Evolutionary conservation across 35 echinoderm and acorn worm genomes (phyloP).

Genomic region (Nesometra sesokonis): DNA sequence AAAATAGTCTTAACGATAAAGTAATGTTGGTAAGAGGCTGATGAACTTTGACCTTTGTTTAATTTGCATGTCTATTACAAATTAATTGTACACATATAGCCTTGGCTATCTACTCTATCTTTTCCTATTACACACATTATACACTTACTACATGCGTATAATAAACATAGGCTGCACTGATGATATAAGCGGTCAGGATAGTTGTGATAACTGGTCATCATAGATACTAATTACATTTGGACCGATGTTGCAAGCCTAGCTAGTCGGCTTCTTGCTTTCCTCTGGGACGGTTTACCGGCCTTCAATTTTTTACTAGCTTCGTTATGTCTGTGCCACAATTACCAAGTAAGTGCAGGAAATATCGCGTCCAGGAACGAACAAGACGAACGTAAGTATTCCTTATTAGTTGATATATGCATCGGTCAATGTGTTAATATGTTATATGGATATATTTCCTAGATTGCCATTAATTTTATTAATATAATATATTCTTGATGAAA

Average conservation of each 20-base stretch:
- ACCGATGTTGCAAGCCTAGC: neutral
- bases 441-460: too few species aligned
- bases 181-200: neutral
- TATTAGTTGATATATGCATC: neutral
- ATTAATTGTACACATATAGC: neutral
- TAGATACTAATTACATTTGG: neutral
- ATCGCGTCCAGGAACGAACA: neutral
- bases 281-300: neutral
- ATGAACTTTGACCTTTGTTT: neutral
- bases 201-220: neutral
- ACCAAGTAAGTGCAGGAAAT: neutral
- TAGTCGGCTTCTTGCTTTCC: neutral
- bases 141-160: neutral
- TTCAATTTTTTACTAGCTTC: neutral
- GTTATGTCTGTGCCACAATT: neutral
- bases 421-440: too few species aligned
- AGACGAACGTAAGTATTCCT: neutral
- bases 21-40: neutral
- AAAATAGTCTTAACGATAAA: neutral
- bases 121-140: neutral
- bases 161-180: neutral
- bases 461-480: too few species aligned
- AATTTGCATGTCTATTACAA: neutral
- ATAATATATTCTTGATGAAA: too few species aligned
- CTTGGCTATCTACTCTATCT: neutral